phyloP scores from a whole-genome alignment of 1,140 invertebrate genomes.

The Archegozetes longisetosus region DNA sequence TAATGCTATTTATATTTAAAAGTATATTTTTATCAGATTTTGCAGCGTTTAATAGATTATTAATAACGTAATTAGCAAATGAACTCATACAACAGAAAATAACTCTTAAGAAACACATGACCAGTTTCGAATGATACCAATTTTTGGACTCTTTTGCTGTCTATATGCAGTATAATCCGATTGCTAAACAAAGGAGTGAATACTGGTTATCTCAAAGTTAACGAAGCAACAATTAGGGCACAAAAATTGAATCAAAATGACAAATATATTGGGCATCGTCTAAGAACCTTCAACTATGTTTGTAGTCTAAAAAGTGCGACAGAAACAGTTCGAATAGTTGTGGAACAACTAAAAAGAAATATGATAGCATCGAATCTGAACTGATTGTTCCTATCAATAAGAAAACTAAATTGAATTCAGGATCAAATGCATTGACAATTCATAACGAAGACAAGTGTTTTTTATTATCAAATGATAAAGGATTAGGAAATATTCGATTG shows the following conservation, averaged over 20 bases:
- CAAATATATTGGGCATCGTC: conserved; percentile 19
- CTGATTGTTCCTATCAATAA: conserved; percentile 30
- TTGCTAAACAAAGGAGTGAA: conserved; percentile 38
- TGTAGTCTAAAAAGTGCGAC: conserved; percentile 23
- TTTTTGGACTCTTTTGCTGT: conserved; percentile 57
- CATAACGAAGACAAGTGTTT: conserved; percentile 6
- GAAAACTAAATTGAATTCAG: conserved; percentile 13
- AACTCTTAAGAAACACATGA: no score
- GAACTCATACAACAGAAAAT: no score
- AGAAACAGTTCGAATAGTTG: background rate
- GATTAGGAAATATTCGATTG: background rate
- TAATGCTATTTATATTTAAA: no score
- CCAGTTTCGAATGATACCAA: no score
- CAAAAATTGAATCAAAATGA: no score
- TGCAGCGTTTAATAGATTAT: no score
- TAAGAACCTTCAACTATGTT: conserved; percentile 29
- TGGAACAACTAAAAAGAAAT: conserved; percentile 16
- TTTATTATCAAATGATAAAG: conserved; percentile 10
- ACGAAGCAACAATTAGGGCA: background rate
- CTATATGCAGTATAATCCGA: conserved; percentile 48
- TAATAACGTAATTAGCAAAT: no score
- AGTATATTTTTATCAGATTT: no score
- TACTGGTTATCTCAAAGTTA: conserved; percentile 37
- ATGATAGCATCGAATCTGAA: conserved; percentile 19
- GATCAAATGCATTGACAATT: conserved; percentile 1